Percentiles rank a stretch among this genome's conserved stretches.
Evolutionary conservation across 2,113 vertebrate species (phyloP).

Genomic region (Grallaria varia): DNA sequence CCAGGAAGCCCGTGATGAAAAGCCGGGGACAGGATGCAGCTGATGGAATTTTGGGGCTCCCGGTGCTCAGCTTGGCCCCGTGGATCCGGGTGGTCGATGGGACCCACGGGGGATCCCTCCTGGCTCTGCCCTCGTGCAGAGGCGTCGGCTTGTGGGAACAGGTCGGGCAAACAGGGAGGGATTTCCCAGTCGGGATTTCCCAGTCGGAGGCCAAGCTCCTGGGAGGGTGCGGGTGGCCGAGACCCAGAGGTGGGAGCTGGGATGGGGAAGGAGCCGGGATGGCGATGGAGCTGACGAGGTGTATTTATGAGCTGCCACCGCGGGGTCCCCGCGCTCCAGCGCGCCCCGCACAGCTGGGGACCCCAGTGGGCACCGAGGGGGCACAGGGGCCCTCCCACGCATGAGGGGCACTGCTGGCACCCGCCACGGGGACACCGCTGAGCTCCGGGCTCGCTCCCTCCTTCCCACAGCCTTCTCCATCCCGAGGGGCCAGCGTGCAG

Average conservation of each 20-base stretch:
- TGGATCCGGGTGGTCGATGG: rapidly evolving
- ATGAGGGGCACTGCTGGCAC: rapidly evolving
- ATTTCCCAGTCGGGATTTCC: not conserved
- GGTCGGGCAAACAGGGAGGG: rapidly evolving
- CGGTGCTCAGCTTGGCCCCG: rapidly evolving
- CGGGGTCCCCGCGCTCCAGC: not conserved
- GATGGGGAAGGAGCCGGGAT: not conserved
- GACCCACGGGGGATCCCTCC: not conserved
- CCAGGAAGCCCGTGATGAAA: rapidly evolving
- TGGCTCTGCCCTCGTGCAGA: not conserved
- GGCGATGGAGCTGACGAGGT: not conserved
- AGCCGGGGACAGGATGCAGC: not conserved
- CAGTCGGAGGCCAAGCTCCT: not conserved
- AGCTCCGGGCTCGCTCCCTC: not conserved
- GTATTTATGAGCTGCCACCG: not conserved
- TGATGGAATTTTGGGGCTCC: not conserved
- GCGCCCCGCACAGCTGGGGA: not conserved
- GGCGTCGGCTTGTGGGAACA: not conserved
- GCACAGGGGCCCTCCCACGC: not conserved
- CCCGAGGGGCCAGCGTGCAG: rapidly evolving
- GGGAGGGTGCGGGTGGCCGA: not conserved
- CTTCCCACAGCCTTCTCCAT: not conserved
- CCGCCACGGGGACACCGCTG: rapidly evolving
- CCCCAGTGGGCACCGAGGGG: rapidly evolving
- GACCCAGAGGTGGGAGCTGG: not conserved